These are phyloP conservation scores for Coilia nasus DNA, from an alignment of 2,797 vertebrate genomes.

Conservation along the genomic window DNA sequence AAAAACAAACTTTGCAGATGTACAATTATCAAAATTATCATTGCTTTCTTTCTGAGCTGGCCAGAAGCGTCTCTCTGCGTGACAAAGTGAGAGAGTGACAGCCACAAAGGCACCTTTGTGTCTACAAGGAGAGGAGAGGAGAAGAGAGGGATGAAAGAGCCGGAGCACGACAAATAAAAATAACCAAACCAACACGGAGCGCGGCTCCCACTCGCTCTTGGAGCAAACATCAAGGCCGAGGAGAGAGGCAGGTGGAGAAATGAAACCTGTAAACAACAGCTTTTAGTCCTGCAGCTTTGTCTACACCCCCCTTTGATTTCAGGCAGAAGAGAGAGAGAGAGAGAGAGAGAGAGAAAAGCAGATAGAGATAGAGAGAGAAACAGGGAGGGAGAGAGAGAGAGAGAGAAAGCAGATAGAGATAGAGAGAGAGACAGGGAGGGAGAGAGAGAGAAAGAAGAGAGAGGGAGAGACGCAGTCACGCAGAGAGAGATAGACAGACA, in stretches of 20 bases:
- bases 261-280: constrained; percentile 58
- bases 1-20: no score
- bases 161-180: constrained; percentile 65
- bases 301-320: constrained; percentile 44
- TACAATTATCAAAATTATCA: no score
- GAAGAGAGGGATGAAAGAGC: constrained; percentile 65
- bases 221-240: constrained; percentile 61
- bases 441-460: no score
- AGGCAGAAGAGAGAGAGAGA: constrained; percentile 10
- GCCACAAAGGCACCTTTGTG: constrained; percentile 67
- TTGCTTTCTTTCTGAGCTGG: no score
- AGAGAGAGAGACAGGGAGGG: no score
- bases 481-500: no score
- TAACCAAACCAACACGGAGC: constrained; percentile 65
- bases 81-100: constrained; percentile 45
- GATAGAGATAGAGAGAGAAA: no score
- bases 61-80: background rate
- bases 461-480: no score
- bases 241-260: constrained; percentile 55
- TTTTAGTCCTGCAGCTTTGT: constrained; percentile 49
- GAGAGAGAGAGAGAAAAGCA: no score
- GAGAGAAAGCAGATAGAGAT: no score
- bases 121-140: constrained; percentile 54
- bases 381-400: no score
- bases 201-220: constrained; percentile 48